Percentiles rank a stretch among this genome's conserved stretches.
These are phyloP conservation scores for Lasius platythorax DNA, from an alignment of 2,888 invertebrate genomes.

Conservation along the genomic window DNA sequence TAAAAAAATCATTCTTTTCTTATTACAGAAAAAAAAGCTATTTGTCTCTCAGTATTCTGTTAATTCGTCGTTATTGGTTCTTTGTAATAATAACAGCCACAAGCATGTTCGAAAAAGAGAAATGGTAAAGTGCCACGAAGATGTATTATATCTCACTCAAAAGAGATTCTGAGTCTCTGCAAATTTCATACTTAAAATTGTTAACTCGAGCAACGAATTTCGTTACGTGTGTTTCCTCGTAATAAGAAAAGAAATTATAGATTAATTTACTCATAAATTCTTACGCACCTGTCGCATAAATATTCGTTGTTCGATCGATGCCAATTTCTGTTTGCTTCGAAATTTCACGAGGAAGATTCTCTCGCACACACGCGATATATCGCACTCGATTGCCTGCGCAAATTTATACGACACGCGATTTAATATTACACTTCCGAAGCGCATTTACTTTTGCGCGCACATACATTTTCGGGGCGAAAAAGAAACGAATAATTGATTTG, in stretches of 20 bases:
- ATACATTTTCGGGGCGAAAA: not conserved
- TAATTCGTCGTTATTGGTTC: not conserved
- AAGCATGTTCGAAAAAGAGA: not conserved
- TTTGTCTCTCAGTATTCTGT: conserved; percentile 5
- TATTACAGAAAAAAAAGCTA: not conserved
- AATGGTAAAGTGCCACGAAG: not conserved
- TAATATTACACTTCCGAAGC: not conserved
- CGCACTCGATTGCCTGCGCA: not conserved
- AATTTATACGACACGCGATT: not conserved
- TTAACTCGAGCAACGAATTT: not conserved
- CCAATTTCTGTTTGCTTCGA: not conserved
- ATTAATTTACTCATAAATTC: not conserved
- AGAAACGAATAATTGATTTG: not conserved
- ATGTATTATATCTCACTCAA: not conserved
- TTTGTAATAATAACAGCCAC: not conserved
- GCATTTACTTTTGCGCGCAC: not conserved
- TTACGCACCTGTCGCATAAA: not conserved
- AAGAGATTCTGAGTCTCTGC: no score
- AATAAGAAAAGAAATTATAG: not conserved
- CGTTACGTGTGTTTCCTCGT: not conserved
- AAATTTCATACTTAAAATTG: not conserved
- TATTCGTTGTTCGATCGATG: not conserved
- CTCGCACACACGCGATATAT: not conserved
- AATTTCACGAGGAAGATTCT: not conserved
- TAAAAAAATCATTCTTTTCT: not conserved